Percentiles rank a stretch among this genome's conserved stretches.
Conservation (phyloP, 92 coral and sea anemone genomes). For the Epizoanthus stellaris region DNA sequence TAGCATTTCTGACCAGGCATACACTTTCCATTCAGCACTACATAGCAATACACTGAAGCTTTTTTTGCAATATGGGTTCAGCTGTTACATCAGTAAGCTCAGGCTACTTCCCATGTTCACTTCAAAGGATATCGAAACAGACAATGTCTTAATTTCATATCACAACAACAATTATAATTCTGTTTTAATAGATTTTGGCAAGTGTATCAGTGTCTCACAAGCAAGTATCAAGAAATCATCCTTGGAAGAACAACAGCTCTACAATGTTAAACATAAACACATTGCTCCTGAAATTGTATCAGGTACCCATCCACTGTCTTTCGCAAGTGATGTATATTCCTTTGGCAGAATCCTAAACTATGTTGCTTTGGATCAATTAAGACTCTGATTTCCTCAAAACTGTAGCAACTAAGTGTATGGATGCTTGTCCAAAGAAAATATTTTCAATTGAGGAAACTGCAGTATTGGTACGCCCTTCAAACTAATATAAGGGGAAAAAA, state of each 20-base stretch:
- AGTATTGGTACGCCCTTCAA: too few relatives aligned
- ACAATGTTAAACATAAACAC: slow-evolving; percentile 2
- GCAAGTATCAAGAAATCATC: slow-evolving; percentile 13
- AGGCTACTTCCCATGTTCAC: slow-evolving; percentile 21
- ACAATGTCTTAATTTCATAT: slow-evolving; percentile 19
- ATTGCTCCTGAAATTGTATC: slow-evolving; percentile 37
- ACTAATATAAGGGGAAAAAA: too few relatives aligned
- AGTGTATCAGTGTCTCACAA: slow-evolving; percentile 18
- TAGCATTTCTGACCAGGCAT: too few relatives aligned
- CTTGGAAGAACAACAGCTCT: slow-evolving; percentile 21
- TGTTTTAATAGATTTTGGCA: slow-evolving; percentile 36
- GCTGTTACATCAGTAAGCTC: slow-evolving; percentile 4
- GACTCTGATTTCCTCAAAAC: not conserved
- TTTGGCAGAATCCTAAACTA: slow-evolving; percentile 5
- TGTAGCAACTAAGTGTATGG: not conserved
- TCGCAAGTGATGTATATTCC: slow-evolving; percentile 13
- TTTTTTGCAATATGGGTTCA: too few relatives aligned
- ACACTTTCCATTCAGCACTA: too few relatives aligned
- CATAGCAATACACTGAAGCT: too few relatives aligned
- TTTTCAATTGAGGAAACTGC: not conserved
- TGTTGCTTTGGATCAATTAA: not conserved
- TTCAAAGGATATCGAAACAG: slow-evolving; percentile 14
- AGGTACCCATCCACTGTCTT: slow-evolving; percentile 18
- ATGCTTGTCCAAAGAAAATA: not conserved
- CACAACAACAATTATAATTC: slow-evolving; percentile 29